These are phyloP conservation scores for Balanococcus diminutus DNA, from an alignment of 2,888 invertebrate species.

Conservation along the genomic window DNA sequence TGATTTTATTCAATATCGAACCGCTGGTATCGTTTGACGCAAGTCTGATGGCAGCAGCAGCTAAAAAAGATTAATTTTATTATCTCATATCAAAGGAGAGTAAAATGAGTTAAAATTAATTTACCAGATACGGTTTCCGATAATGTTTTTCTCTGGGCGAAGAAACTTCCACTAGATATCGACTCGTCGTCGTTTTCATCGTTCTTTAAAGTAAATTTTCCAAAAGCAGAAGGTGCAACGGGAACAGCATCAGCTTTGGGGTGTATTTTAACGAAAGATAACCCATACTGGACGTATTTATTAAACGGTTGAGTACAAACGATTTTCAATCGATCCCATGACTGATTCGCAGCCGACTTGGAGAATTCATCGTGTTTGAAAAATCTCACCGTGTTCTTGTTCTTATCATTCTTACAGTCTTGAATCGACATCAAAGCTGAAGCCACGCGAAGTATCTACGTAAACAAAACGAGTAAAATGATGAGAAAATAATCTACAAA, in stretches of 20 bases:
- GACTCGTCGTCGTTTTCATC: conserved; percentile 65
- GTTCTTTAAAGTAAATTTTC: conserved; percentile 65
- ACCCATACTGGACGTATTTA: conserved; percentile 76
- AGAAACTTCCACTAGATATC: conserved; percentile 70
- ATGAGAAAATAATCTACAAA: not conserved
- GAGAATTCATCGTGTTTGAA: conserved; percentile 68
- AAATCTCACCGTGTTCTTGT: conserved; percentile 74
- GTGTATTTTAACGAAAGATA: conserved; percentile 78
- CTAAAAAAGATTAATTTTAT: not conserved
- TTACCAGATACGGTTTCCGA: not conserved
- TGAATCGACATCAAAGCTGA: conserved; percentile 79
- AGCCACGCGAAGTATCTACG: conserved; percentile 76
- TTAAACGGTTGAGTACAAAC: conserved; percentile 89
- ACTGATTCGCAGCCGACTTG: conserved; percentile 66
- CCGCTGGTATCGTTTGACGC: not conserved
- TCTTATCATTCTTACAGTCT: conserved; percentile 73
- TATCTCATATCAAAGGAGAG: not conserved
- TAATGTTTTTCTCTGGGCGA: conserved; percentile 64
- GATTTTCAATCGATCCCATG: conserved; percentile 83
- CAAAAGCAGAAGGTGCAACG: conserved; percentile 60
- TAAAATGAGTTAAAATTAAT: not conserved
- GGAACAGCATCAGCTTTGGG: conserved; percentile 57
- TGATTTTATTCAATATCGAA: not conserved
- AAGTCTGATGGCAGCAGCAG: conserved; percentile 37
- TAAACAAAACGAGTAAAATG: conserved; percentile 48